Conservation (phyloP, 92 coral and sea anemone genomes). For the Meandrina meandrites region DNA sequence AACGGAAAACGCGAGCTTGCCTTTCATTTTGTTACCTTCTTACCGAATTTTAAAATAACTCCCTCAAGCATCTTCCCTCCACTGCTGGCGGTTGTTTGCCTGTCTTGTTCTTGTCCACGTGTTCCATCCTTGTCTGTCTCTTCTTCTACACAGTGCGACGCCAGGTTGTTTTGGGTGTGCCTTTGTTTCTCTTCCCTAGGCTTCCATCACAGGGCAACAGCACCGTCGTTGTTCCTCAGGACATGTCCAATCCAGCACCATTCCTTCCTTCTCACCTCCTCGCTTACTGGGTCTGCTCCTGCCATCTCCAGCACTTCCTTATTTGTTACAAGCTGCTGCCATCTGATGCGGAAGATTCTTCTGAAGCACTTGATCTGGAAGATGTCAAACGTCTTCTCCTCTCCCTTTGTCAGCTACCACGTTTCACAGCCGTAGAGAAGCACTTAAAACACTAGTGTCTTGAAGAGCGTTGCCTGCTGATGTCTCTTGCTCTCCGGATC, state of each 20-base stretch:
- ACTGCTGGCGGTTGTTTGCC: background rate
- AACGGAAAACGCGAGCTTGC: no score
- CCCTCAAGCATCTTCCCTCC: slow-evolving; percentile 2
- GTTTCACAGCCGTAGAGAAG: background rate
- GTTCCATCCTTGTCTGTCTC: slow-evolving; percentile 2
- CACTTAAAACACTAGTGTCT: background rate
- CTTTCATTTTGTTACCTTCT: no score
- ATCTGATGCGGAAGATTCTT: no score
- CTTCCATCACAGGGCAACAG: background rate
- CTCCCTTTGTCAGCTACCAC: background rate
- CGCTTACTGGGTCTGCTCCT: background rate
- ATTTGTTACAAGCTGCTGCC: background rate
- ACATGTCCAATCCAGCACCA: background rate
- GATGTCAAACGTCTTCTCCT: no score
- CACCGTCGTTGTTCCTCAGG: background rate
- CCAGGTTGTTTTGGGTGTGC: slow-evolving; percentile 11
- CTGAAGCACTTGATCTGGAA: background rate
- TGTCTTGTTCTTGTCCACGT: background rate
- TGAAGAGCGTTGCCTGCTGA: background rate
- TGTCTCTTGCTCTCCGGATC: background rate
- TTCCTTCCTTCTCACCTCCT: slow-evolving; percentile 8
- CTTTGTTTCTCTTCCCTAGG: background rate
- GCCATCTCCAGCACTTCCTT: background rate
- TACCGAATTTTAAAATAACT: no score
- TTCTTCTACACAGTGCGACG: no score